These are phyloP conservation scores for Albula glossodonta DNA, from an alignment of 2,113 vertebrate species.

Conservation along the genomic window DNA sequence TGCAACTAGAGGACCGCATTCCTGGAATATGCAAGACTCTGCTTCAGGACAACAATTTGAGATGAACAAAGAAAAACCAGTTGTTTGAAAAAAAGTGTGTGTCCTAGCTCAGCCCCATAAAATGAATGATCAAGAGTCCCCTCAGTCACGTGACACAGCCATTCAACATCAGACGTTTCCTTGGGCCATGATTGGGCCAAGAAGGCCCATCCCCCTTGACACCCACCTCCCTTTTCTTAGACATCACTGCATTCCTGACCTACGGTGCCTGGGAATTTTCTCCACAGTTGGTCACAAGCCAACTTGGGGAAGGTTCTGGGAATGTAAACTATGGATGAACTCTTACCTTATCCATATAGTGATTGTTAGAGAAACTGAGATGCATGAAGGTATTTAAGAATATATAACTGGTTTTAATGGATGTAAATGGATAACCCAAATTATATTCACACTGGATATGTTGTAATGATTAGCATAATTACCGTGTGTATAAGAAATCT, in stretches of 20 bases:
- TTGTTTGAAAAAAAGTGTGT: background rate
- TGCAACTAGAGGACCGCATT: too few relatives aligned
- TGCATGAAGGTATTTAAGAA: too few relatives aligned
- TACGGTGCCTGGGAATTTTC: constrained; percentile 31
- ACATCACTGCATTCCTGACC: constrained; percentile 16
- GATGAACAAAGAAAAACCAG: too few relatives aligned
- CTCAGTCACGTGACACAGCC: constrained; percentile 16
- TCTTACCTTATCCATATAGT: too few relatives aligned
- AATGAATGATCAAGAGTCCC: constrained; percentile 27
- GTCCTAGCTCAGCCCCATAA: background rate
- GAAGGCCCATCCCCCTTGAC: constrained; percentile 34
- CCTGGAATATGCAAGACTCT: too few relatives aligned
- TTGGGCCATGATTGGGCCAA: constrained; percentile 44
- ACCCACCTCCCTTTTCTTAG: constrained; percentile 29
- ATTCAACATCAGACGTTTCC: background rate
- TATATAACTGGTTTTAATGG: too few relatives aligned
- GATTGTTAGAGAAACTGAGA: too few relatives aligned
- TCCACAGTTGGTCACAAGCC: background rate
- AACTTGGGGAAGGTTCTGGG: background rate
- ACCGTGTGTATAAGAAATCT: too few relatives aligned
- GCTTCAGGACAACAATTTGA: too few relatives aligned
- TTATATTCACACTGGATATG: too few relatives aligned
- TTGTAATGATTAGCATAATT: too few relatives aligned
- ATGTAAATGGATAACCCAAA: too few relatives aligned
- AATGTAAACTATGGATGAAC: background rate